Evolutionary conservation across 2,888 invertebrate genomes (phyloP), one percentile per base, ranked within the genome.

Genomic region (Odontothrips loti): DNA sequence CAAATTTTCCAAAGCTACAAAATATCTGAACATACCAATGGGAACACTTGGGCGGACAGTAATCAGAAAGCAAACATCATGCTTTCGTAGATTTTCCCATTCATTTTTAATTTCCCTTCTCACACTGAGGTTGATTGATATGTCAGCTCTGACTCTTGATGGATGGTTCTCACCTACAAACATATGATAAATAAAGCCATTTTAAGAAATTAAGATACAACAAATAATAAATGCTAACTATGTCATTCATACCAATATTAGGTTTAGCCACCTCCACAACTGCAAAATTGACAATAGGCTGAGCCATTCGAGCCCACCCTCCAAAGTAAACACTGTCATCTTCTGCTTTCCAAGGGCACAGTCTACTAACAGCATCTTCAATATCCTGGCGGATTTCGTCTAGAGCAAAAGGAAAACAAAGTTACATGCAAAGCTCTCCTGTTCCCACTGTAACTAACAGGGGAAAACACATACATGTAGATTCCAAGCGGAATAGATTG

Each of bases 271-370:
- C 97, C 89, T 99, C 98, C 0, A 98, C 96, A 0, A 99, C 96
- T 3, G 95, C 94, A 88, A 99, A 99, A 82, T 93, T 93, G 12
- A 93, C 91, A 82, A 99, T 94, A 0, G 98, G 96, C 85, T 98
- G 94, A 0, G 99, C 99, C 99, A 99, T 99, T 83, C 99, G 91
- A 0, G 99, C 98, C 99, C 99, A 99, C 1, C 99, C 99, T 20
- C 98, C 98, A 88, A 97, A 99, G 85, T 95, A 94, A 0, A 94
- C 92, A 81, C 91, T 92, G 0, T 91, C 93, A 86, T 97, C 96
- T 89, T 98, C 98, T 0, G 96, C 90, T 87, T 91, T 91, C 95
- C 98, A 98, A 80, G 99, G 99, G 85, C 97, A 94, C 87, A 99
- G 90, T 85, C 99, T 92, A 86, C 96, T 96, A 0, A 99, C 94